These are phyloP conservation scores for Xiphias gladius DNA, from an alignment of 2,113 vertebrate species.

Conservation along the genomic window DNA sequence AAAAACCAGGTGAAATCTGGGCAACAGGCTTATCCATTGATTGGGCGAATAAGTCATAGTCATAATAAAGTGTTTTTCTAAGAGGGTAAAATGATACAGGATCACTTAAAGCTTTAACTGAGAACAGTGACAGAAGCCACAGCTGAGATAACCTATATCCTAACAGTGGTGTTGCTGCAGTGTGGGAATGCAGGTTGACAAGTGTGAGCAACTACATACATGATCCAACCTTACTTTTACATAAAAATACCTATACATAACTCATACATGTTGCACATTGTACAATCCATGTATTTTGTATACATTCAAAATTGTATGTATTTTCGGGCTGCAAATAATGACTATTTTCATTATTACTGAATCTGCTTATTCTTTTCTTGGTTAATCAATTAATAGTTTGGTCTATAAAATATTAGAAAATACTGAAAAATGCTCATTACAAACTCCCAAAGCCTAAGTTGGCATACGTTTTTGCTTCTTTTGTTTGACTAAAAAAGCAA, in stretches of 20 bases:
- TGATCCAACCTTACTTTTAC: neutral
- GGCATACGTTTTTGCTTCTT: too few relatives aligned
- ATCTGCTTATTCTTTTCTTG: too few relatives aligned
- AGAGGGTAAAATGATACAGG: slow-evolving; percentile 24
- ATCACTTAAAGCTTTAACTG: neutral
- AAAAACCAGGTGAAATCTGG: slow-evolving; percentile 17
- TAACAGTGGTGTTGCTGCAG: neutral
- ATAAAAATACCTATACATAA: neutral
- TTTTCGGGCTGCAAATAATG: too few relatives aligned
- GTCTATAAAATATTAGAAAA: too few relatives aligned
- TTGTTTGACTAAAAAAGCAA: too few relatives aligned
- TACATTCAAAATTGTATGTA: too few relatives aligned
- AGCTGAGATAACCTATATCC: neutral
- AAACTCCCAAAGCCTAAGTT: too few relatives aligned
- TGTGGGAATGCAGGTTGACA: neutral
- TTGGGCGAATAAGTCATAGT: slow-evolving; percentile 25
- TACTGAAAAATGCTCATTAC: too few relatives aligned
- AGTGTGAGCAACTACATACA: neutral
- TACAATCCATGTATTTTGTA: neutral
- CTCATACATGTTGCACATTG: neutral
- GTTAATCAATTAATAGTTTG: too few relatives aligned
- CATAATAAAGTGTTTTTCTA: slow-evolving; percentile 3
- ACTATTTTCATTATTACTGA: too few relatives aligned
- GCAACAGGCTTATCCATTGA: slow-evolving; percentile 26
- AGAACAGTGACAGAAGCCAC: slow-evolving; percentile 4